A percentile compares a stretch with the other conserved stretches of the same genome.
phyloP scores from a whole-genome alignment of 2,888 invertebrate genomes.

The Oscheius sp. region DNA sequence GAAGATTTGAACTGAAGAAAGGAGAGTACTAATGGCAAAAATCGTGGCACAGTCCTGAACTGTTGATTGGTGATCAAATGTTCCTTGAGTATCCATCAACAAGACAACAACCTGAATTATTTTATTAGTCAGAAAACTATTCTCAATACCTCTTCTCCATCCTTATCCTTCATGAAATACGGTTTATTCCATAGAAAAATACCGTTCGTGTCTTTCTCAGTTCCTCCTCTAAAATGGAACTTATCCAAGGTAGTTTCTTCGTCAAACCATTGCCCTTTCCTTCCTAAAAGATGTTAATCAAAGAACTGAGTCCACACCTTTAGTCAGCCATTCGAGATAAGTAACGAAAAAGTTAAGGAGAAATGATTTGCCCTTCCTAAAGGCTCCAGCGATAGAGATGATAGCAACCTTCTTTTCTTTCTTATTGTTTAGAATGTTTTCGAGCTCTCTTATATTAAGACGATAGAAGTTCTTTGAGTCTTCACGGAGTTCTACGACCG shows the following conservation, averaged over 20 bases:
- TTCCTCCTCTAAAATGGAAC: slow-evolving; percentile 58
- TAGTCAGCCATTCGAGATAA: slow-evolving; percentile 84
- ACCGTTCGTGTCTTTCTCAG: slow-evolving; percentile 76
- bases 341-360: slow-evolving; percentile 89
- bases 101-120: slow-evolving; percentile 74
- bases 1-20: slow-evolving; percentile 83
- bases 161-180: slow-evolving; percentile 76
- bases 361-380: slow-evolving; percentile 57
- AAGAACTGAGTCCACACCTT: too few species aligned
- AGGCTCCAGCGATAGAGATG: slow-evolving; percentile 82
- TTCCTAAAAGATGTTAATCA: too few species aligned
- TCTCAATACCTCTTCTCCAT: slow-evolving; percentile 71
- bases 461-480: background rate
- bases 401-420: too few species aligned
- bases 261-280: slow-evolving; percentile 48
- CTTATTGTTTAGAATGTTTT: background rate
- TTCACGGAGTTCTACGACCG: slow-evolving; percentile 9
- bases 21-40: slow-evolving; percentile 94
- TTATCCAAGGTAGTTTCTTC: slow-evolving; percentile 48
- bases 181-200: slow-evolving; percentile 96
- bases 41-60: slow-evolving; percentile 95
- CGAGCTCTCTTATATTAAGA: background rate
- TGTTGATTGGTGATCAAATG: slow-evolving; percentile 95
- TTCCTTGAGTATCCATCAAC: slow-evolving; percentile 90
- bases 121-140: background rate